These are phyloP conservation scores for Hesperophylax magnus DNA, from an alignment of 1,140 invertebrate species.

Conservation along the genomic window DNA sequence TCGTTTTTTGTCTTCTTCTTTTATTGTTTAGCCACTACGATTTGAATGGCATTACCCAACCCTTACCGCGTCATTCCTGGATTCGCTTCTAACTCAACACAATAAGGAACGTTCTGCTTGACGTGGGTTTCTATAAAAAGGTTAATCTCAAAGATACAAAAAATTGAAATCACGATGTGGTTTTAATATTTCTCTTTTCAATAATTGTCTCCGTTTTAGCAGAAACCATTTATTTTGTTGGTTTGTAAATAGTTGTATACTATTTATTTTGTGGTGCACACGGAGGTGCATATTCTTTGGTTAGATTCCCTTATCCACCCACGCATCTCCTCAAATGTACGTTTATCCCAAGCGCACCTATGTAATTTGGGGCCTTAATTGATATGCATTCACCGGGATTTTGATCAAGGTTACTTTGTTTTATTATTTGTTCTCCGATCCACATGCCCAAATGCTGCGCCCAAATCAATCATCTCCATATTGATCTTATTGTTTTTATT, in stretches of 20 bases:
- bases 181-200: background rate
- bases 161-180: too few species aligned
- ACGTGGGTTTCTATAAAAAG: background rate
- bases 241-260: background rate
- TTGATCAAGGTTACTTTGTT: constrained; percentile 9
- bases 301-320: constrained; percentile 21
- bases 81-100: background rate
- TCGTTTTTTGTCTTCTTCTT: constrained; percentile 21
- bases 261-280: background rate
- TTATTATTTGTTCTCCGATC: background rate
- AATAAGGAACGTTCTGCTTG: background rate
- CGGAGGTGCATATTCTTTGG: constrained; percentile 11
- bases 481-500: background rate
- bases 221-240: too few species aligned
- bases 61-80: constrained; percentile 3
- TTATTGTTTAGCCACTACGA: constrained; percentile 29
- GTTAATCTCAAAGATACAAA: background rate
- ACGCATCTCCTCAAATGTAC: constrained; percentile 3
- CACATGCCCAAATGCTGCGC: background rate
- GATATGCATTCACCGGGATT: constrained; percentile 27
- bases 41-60: constrained; percentile 27
- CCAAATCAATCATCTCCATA: background rate
- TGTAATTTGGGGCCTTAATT: constrained; percentile 31
- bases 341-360: background rate
- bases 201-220: background rate